Evolutionary conservation across 2,113 vertebrate species (phyloP).

Genomic region (Gallinago undulata): DNA sequence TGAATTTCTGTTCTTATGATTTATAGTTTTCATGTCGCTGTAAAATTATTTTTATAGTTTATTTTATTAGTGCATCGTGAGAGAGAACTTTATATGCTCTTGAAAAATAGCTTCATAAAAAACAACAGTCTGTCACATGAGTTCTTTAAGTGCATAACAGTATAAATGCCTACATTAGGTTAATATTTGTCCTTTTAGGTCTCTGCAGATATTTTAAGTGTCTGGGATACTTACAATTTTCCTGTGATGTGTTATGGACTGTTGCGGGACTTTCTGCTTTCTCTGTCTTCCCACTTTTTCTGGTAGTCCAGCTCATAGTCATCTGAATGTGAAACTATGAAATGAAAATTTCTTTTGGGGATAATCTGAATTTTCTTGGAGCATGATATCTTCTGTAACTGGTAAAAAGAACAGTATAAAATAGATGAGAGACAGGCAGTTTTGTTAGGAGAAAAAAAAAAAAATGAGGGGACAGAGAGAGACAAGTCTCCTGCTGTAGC

Average conservation of each 20-base stretch:
- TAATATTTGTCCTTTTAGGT: background rate
- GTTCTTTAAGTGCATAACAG: background rate
- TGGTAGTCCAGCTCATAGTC: background rate
- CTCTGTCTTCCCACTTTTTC: background rate
- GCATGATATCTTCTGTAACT: background rate
- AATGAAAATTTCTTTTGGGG: background rate
- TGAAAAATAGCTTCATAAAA: conserved; percentile 17
- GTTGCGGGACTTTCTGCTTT: background rate
- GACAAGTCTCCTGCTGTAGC: too few relatives aligned
- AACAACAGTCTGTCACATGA: background rate
- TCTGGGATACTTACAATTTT: background rate
- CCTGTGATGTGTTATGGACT: background rate
- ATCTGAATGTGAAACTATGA: background rate
- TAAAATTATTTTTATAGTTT: background rate
- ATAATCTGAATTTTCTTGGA: background rate
- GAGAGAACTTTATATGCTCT: background rate
- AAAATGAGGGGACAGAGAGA: background rate
- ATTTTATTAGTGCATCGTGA: background rate
- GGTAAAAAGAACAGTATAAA: background rate
- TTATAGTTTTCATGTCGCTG: background rate
- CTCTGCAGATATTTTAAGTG: background rate
- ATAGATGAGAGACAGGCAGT: background rate
- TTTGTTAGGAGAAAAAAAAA: background rate
- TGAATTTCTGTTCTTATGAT: background rate
- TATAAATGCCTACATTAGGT: background rate